Base-by-base conservation (phyloP, 2,888 invertebrate genomes). In the Pardosa pseudoannulata region DNA sequence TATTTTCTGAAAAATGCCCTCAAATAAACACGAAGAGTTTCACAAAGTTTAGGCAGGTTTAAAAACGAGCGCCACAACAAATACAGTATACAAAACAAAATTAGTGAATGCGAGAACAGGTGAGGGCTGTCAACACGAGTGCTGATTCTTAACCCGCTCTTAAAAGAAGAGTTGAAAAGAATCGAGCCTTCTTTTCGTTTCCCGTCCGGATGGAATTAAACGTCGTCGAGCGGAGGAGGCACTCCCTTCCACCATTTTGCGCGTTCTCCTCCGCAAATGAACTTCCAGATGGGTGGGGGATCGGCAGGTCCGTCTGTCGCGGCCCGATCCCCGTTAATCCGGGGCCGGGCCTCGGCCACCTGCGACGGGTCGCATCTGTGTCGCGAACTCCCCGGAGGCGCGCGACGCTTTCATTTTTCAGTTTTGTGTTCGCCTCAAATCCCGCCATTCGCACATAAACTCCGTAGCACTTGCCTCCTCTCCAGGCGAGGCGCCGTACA, bases 311-410 rank as follows among this genome's bases (percentile, higher is more conserved):
- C 80, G 75, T 75, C 78, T 73, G 78, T 36, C 78, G 73, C 67
- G 62, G 41, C 83, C 39, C 73, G 83, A 73, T 73, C 72, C 72
- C 39, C 72, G 73, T 56, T 78, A 79, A 79, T 79, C 78, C 83
- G 36, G 68, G 83, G 67, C 56, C 83, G 72, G 72, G 72, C 28
- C 76, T 72, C 67, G 73, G 72, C 72, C 83, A 78, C 78, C 78
- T 79, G 83, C 83, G 83, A 85, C 83, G 78, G 73, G 83, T 28
- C 83, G 78, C 83, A 85, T 85, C 83, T 85, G 83, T 36, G 74
- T 78, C 76, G 71, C 81, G 82, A 75, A 68, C 70, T 68, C 64
- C 9, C 19, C 65, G 65, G 32, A 70, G 70, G 64, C 75, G 70
- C 46, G 72, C 31, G 74, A 62, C 27, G 68, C 72, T 79, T 85